Conservation (phyloP, 2,113 vertebrate genomes). For the Crotalus horridus region DNA sequence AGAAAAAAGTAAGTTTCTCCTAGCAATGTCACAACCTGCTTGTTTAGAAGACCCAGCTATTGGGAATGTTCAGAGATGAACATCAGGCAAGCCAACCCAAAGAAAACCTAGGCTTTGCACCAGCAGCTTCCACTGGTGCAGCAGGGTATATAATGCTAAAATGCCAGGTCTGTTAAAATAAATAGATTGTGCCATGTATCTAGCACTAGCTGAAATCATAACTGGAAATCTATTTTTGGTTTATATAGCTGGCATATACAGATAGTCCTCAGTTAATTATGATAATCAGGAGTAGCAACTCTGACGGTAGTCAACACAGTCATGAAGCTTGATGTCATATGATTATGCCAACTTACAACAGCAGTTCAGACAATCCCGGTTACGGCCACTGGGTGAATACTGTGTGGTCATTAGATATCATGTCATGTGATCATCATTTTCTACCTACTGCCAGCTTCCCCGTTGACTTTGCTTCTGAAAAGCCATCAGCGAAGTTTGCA, state of each 20-base stretch:
- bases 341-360: not conserved
- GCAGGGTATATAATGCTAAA: not conserved
- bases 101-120: not conserved
- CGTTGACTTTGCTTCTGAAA: not conserved
- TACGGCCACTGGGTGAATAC: not conserved
- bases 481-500: not conserved
- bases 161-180: not conserved
- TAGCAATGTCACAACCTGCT: not conserved
- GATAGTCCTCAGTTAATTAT: not conserved
- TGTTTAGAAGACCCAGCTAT: not conserved
- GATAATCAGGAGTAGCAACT: not conserved
- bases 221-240: not conserved
- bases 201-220: not conserved
- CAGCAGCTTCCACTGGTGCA: not conserved
- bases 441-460: not conserved
- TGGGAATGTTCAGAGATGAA: not conserved
- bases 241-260: not conserved
- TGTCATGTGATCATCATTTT: not conserved
- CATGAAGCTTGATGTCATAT: not conserved
- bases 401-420: not conserved
- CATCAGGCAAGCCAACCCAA: not conserved
- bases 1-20: slow-evolving; percentile 8
- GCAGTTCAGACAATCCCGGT: not conserved
- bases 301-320: not conserved
- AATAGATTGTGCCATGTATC: not conserved